phyloP scores from a whole-genome alignment of 2,113 vertebrate species.

The Athene cunicularia region DNA sequence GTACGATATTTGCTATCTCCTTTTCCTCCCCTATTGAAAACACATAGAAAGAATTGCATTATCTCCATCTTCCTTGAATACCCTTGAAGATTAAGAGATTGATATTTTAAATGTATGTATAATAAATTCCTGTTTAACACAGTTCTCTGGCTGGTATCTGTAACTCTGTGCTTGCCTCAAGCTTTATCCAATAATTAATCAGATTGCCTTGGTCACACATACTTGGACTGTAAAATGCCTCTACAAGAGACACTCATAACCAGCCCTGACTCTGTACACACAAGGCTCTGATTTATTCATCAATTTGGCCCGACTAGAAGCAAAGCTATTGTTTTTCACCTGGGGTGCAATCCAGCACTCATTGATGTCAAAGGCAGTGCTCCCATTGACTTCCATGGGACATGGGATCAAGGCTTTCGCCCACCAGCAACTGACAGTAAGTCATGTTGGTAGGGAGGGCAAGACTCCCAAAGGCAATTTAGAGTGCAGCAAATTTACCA shows the following conservation, averaged over 20 bases:
- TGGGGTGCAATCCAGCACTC: constrained; percentile 10
- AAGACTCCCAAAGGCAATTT: neutral
- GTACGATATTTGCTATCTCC: neutral
- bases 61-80: constrained; percentile 30
- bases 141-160: constrained; percentile 26
- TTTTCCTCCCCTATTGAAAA: constrained; percentile 17
- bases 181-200: constrained; percentile 71
- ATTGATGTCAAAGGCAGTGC: neutral
- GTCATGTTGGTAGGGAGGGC: neutral
- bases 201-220: constrained; percentile 37
- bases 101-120: constrained; percentile 6
- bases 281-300: constrained; percentile 41
- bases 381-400: constrained; percentile 4
- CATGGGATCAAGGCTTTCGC: neutral
- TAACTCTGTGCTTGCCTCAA: constrained; percentile 33
- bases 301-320: neutral
- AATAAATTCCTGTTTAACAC: constrained; percentile 48
- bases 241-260: neutral
- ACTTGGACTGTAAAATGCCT: neutral
- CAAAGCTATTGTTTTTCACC: constrained; percentile 42
- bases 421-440: neutral
- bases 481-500: neutral
- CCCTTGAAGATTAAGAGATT: constrained; percentile 57
- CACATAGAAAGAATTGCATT: constrained; percentile 26
- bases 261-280: neutral